These are phyloP conservation scores for Deilephila elpenor DNA, from an alignment of 2,888 invertebrate species.

Conservation along the genomic window DNA sequence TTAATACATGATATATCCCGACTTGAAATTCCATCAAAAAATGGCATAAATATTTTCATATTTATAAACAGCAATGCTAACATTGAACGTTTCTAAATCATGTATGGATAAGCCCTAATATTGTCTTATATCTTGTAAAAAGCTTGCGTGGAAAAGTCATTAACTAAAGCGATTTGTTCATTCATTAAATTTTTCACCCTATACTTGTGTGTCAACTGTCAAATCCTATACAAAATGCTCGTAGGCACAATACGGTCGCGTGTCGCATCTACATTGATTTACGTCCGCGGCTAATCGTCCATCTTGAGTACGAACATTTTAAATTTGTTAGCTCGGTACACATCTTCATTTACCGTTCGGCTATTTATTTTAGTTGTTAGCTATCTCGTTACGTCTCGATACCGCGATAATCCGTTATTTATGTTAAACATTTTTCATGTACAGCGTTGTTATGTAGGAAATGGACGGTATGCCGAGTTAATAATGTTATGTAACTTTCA, in stretches of 20 bases:
- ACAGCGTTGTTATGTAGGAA: slow-evolving; percentile 23
- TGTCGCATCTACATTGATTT: slow-evolving; percentile 27
- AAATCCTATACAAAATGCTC: not conserved
- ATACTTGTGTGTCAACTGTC: not conserved
- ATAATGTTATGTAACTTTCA: slow-evolving; percentile 23
- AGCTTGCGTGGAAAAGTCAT: too few relatives aligned
- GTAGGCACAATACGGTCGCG: not conserved
- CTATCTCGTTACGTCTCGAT: slow-evolving; percentile 77
- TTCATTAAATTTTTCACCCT: not conserved
- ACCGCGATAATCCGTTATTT: slow-evolving; percentile 83
- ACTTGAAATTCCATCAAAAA: too few relatives aligned
- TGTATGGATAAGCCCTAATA: too few relatives aligned
- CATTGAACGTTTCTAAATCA: too few relatives aligned
- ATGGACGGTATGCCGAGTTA: slow-evolving; percentile 27
- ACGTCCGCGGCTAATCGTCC: slow-evolving; percentile 23
- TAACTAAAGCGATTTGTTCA: too few relatives aligned
- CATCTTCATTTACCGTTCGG: slow-evolving; percentile 76
- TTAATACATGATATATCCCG: too few relatives aligned
- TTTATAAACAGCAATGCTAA: too few relatives aligned
- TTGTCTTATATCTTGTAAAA: too few relatives aligned
- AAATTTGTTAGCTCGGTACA: slow-evolving; percentile 54
- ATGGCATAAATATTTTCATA: too few relatives aligned
- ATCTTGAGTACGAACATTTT: slow-evolving; percentile 29
- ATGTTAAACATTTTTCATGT: slow-evolving; percentile 74
- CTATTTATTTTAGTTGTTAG: slow-evolving; percentile 77